Conservation (phyloP, 2,797 vertebrate species). For the Lepilemur ruficaudatus region DNA sequence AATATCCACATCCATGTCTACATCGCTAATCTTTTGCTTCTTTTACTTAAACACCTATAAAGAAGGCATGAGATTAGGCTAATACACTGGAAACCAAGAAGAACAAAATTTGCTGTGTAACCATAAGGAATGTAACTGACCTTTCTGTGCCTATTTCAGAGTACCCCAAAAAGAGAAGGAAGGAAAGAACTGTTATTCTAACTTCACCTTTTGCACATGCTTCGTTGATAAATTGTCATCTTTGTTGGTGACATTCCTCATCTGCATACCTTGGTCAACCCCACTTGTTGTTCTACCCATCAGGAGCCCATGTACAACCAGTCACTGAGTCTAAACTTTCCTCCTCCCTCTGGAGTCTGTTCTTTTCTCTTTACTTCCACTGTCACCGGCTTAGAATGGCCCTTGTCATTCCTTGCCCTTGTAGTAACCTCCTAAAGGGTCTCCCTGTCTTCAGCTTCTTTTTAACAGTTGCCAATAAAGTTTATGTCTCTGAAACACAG, state of each 20-base stretch:
- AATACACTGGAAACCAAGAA: neutral
- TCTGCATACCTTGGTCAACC: neutral
- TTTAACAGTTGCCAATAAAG: neutral
- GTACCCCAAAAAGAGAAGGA: neutral
- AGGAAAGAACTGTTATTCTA: neutral
- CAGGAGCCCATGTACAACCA: neutral
- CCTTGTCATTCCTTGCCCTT: neutral
- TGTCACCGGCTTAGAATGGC: neutral
- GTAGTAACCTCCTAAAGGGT: neutral
- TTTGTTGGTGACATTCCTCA: neutral
- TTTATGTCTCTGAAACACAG: neutral
- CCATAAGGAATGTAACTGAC: neutral
- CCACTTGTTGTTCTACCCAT: neutral
- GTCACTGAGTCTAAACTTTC: neutral
- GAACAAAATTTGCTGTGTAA: neutral
- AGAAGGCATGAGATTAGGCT: neutral
- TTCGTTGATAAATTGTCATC: neutral
- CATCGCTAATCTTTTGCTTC: neutral
- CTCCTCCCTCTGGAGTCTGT: neutral
- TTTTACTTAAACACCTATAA: neutral
- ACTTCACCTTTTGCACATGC: neutral
- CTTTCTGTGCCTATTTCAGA: neutral
- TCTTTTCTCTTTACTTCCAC: neutral
- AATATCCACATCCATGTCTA: neutral
- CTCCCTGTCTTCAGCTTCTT: neutral